phyloP scores from a whole-genome alignment of 2,797 vertebrate genomes.

The Neostethus bicornis region DNA sequence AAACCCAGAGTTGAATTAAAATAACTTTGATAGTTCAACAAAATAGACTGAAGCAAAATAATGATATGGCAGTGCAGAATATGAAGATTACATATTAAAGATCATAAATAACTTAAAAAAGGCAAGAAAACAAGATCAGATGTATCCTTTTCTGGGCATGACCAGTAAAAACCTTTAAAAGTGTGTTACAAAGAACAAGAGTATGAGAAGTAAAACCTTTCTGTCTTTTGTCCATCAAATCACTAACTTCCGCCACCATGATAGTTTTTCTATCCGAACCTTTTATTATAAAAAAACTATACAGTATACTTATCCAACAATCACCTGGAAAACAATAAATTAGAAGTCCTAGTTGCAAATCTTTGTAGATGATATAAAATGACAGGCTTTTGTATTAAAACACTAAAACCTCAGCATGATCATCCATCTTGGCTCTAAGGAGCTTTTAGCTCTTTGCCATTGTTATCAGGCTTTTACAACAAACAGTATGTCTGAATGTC shows the following conservation, averaged over 20 bases:
- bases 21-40: too few relatives aligned
- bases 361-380: background rate
- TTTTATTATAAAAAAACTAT: background rate
- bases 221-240: background rate
- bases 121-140: too few relatives aligned
- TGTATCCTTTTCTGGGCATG: too few relatives aligned
- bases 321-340: background rate
- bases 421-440: background rate
- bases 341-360: constrained; percentile 1
- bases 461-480: background rate
- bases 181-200: too few relatives aligned
- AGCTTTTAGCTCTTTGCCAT: constrained; percentile 1
- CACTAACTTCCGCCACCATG: background rate
- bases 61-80: too few relatives aligned
- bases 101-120: too few relatives aligned
- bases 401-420: constrained; percentile 3
- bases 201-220: too few relatives aligned
- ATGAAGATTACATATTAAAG: too few relatives aligned
- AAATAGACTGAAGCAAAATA: too few relatives aligned
- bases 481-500: constrained; percentile 4
- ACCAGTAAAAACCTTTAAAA: too few relatives aligned
- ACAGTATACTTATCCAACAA: background rate
- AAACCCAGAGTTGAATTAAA: too few relatives aligned
- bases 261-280: background rate
- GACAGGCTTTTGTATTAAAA: background rate